A percentile compares a stretch with the other conserved stretches of the same genome.
These are phyloP conservation scores for Scomber japonicus DNA, from an alignment of 2,113 vertebrate species.

Conservation along the genomic window DNA sequence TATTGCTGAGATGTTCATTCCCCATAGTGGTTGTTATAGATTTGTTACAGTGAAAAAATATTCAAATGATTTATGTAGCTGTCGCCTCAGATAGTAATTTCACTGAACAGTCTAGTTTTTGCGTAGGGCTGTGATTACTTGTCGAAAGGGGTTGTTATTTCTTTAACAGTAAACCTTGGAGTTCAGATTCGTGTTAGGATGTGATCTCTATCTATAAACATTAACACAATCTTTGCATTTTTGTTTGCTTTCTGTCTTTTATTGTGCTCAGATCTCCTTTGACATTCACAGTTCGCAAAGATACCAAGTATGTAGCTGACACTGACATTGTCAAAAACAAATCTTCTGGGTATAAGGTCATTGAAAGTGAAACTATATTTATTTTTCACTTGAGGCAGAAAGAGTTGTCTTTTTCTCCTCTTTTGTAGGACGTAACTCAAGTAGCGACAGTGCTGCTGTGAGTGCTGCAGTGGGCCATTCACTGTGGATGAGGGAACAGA, in stretches of 20 bases:
- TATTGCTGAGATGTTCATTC: constrained; percentile 29
- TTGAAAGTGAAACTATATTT: constrained; percentile 22
- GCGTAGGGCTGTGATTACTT: neutral
- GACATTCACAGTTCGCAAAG: neutral
- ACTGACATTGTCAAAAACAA: constrained; percentile 1
- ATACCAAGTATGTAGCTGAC: neutral
- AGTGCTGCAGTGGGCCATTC: constrained; percentile 54
- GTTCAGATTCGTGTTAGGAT: neutral
- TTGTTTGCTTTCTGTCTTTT: neutral
- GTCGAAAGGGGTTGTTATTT: neutral
- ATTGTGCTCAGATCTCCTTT: constrained; percentile 1
- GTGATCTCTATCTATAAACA: neutral
- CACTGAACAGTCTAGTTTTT: neutral
- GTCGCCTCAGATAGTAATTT: constrained; percentile 1
- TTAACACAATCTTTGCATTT: neutral
- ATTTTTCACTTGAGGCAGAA: constrained; percentile 15
- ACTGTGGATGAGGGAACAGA: constrained; percentile 48
- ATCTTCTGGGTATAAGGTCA: constrained; percentile 7
- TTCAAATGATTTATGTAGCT: constrained; percentile 20
- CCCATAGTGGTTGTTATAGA: constrained; percentile 42
- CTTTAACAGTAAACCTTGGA: neutral
- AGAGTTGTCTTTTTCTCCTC: constrained; percentile 55
- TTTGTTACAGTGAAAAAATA: constrained; percentile 44
- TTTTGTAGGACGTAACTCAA: constrained; percentile 32
- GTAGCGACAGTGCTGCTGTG: constrained; percentile 36